Percentiles rank a stretch among this genome's conserved stretches.
These are phyloP conservation scores for Eudemis profundana DNA, from an alignment of 2,888 invertebrate species.

Conservation along the genomic window DNA sequence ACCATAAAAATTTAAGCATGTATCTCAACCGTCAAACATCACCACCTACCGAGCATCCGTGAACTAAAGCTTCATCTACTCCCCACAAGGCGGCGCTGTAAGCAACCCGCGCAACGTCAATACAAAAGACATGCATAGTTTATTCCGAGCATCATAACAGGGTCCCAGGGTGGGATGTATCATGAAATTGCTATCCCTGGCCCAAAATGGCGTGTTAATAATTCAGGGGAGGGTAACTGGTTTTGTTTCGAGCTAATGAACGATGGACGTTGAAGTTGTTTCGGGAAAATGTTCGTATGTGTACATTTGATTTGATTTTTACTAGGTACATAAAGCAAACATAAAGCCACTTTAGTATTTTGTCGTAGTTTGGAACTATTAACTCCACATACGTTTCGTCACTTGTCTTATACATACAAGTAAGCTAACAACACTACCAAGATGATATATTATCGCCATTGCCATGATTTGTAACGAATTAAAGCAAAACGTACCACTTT, in stretches of 20 bases:
- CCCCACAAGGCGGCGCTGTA: constrained; percentile 66
- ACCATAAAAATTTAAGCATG: background rate
- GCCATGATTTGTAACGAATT: too few relatives aligned
- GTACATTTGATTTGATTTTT: constrained; percentile 24
- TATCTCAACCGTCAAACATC: constrained; percentile 26
- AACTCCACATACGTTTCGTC: too few relatives aligned
- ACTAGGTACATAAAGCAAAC: background rate
- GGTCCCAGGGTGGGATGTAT: constrained; percentile 69
- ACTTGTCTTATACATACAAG: too few relatives aligned
- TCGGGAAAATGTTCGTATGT: constrained; percentile 19
- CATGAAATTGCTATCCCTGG: constrained; percentile 74
- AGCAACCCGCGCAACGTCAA: constrained; percentile 66
- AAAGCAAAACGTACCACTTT: too few relatives aligned
- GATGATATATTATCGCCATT: too few relatives aligned
- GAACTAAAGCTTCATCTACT: constrained; percentile 41
- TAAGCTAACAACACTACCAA: too few relatives aligned
- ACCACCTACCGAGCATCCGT: constrained; percentile 21
- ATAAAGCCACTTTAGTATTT: too few relatives aligned
- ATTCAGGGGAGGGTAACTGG: constrained; percentile 78
- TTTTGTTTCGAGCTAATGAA: constrained; percentile 79
- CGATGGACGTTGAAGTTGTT: constrained; percentile 56
- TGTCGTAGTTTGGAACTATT: too few relatives aligned
- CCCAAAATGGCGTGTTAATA: constrained; percentile 75
- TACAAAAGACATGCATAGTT: constrained; percentile 74
- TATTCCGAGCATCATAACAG: constrained; percentile 73